Evolutionary conservation across 2,888 invertebrate genomes (phyloP).

Genomic region (Conomelus anceps): DNA sequence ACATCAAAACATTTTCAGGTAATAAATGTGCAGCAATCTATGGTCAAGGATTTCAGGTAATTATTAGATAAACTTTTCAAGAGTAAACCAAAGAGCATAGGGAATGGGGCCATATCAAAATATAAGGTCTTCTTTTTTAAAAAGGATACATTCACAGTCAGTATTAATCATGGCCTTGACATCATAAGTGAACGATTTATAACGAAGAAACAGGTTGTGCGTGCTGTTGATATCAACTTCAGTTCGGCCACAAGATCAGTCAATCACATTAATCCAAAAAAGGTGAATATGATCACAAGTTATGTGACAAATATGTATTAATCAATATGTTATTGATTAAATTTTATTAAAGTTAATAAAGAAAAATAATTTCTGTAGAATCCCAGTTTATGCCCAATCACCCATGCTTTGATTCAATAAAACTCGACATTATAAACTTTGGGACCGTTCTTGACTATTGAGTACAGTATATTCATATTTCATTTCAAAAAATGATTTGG

Average conservation of each 20-base stretch:
- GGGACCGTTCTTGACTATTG: too few relatives aligned
- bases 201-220: neutral
- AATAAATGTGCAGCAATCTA: neutral
- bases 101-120: neutral
- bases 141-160: neutral
- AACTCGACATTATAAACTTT: too few relatives aligned
- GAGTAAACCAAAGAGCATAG: neutral
- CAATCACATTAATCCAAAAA: neutral
- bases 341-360: too few relatives aligned
- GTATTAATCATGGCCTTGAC: neutral
- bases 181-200: neutral
- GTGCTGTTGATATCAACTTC: neutral
- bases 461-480: too few relatives aligned
- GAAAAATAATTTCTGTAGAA: too few relatives aligned
- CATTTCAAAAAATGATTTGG: too few relatives aligned
- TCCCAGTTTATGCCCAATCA: too few relatives aligned
- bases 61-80: neutral
- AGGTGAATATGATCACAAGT: neutral
- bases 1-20: too few relatives aligned
- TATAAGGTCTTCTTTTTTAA: neutral
- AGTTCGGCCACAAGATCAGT: neutral
- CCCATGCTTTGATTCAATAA: too few relatives aligned
- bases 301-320: too few relatives aligned
- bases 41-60: neutral
- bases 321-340: too few relatives aligned